phyloP scores from a whole-genome alignment of 2,797 vertebrate species.

The Galagoides demidoff region DNA sequence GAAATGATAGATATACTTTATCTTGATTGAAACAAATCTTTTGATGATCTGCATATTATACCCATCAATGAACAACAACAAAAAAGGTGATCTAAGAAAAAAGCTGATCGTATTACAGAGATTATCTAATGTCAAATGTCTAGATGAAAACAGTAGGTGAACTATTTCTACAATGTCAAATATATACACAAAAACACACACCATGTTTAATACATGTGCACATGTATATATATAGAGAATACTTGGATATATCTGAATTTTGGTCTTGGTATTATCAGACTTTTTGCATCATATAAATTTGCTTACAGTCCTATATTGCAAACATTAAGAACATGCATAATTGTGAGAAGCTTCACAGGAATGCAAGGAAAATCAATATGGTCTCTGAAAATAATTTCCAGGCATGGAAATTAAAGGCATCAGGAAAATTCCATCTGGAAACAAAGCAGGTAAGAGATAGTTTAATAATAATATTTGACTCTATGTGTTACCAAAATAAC shows the following conservation, averaged over 20 bases:
- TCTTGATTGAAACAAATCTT: conserved; percentile 39
- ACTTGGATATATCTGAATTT: neutral
- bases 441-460: neutral
- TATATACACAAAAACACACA: neutral
- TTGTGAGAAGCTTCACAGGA: neutral
- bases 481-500: no score
- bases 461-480: neutral
- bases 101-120: neutral
- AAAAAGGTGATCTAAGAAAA: neutral
- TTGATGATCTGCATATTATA: conserved; percentile 22
- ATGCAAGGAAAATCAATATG: neutral
- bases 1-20: conserved; percentile 42
- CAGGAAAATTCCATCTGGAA: neutral
- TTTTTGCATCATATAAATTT: conserved; percentile 16
- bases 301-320: neutral
- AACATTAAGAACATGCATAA: neutral
- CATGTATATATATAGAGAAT: neutral
- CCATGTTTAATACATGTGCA: neutral
- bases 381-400: conserved; percentile 13
- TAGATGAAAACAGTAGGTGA: neutral
- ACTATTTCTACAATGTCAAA: conserved; percentile 21
- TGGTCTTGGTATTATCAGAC: neutral
- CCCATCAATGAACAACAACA: conserved; percentile 9
- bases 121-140: neutral
- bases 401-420: neutral